Conservation (phyloP, 2,797 vertebrate species). For the Eospalax fontanierii region DNA sequence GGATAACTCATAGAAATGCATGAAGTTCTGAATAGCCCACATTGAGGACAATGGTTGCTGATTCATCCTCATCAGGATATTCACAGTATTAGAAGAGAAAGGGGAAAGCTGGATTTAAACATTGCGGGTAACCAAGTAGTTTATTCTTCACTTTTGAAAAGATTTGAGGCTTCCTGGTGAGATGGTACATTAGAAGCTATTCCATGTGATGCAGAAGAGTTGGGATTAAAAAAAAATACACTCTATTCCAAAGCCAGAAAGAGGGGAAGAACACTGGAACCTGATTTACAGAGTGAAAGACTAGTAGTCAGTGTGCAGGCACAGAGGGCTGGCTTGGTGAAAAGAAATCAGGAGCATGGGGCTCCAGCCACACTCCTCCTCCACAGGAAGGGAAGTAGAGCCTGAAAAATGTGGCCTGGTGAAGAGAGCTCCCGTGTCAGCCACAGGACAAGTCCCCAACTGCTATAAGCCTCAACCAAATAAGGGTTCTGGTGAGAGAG, state of each 20-base stretch:
- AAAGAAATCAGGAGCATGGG: neutral
- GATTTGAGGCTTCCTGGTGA: neutral
- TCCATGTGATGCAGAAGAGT: neutral
- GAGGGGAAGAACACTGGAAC: neutral
- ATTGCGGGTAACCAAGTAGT: neutral
- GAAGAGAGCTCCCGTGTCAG: neutral
- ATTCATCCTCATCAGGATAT: neutral
- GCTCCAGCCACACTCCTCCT: neutral
- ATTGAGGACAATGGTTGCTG: too few relatives aligned
- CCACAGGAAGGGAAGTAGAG: too few relatives aligned
- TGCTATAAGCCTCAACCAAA: neutral
- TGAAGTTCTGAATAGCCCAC: neutral
- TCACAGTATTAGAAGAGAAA: neutral
- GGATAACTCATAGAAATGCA: neutral
- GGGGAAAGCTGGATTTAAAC: neutral
- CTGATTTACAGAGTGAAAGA: neutral
- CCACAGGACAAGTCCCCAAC: neutral
- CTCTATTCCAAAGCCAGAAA: neutral
- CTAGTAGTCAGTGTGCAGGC: neutral
- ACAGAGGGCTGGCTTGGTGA: neutral
- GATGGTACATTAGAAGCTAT: neutral
- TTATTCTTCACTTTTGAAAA: constrained; percentile 26
- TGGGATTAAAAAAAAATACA: too few relatives aligned
- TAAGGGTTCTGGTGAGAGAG: neutral
- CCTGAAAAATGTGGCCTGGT: neutral